Conservation (phyloP, 2,797 vertebrate species). For the Mormyrus hasselquistii region DNA sequence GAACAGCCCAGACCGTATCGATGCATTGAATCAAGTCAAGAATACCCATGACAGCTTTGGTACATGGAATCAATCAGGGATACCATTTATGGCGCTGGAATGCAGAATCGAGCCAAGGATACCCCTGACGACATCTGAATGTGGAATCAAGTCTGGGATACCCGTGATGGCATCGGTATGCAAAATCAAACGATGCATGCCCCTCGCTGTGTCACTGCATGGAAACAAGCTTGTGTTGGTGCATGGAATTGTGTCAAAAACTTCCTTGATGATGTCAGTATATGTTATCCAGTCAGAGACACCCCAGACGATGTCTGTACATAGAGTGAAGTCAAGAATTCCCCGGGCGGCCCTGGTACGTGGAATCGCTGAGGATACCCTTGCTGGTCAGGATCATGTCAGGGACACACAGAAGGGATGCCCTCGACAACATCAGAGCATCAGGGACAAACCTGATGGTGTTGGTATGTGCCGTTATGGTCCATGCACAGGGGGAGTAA, state of each 20-base stretch:
- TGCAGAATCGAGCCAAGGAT: background rate
- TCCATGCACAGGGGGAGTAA: background rate
- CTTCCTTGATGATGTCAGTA: background rate
- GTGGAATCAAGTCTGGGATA: background rate
- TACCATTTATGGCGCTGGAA: background rate
- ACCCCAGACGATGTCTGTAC: background rate
- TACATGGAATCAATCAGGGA: background rate
- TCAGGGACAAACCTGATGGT: background rate
- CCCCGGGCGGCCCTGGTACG: background rate
- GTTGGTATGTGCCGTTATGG: background rate
- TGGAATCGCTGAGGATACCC: background rate
- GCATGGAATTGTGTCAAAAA: background rate
- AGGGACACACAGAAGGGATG: background rate
- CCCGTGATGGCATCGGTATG: background rate
- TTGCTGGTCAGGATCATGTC: background rate
- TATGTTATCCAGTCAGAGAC: background rate
- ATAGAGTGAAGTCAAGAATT: background rate
- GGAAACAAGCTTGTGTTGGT: background rate
- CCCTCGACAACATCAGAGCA: background rate
- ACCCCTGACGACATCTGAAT: background rate
- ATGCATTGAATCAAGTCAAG: background rate
- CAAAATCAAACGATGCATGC: background rate
- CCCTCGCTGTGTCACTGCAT: background rate
- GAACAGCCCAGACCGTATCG: background rate
- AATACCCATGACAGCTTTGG: background rate